Percentiles rank a stretch among this genome's conserved stretches.
Evolutionary conservation across 2,888 invertebrate genomes (phyloP).

Genomic region (Heliothis peltigera): DNA sequence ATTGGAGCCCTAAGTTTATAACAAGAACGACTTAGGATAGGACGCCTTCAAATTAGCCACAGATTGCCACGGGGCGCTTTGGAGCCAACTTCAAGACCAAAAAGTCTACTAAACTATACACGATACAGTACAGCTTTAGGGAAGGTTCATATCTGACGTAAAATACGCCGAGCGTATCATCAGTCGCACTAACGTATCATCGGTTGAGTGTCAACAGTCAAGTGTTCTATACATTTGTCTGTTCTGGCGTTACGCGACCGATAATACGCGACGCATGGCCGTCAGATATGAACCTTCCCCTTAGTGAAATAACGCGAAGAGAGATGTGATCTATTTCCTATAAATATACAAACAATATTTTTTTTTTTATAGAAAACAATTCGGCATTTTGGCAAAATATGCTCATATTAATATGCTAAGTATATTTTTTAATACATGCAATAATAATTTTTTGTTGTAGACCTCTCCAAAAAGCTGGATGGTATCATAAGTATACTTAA

Average conservation of each 20-base stretch:
- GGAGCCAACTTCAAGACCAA: too few relatives aligned
- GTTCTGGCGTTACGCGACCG: too few relatives aligned
- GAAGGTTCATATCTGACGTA: too few relatives aligned
- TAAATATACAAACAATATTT: conserved; percentile 58
- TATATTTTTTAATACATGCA: conserved; percentile 18
- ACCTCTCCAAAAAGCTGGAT: conserved; percentile 39
- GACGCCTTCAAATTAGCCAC: too few relatives aligned
- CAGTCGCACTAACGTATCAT: too few relatives aligned
- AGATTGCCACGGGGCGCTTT: too few relatives aligned
- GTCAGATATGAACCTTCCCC: too few relatives aligned
- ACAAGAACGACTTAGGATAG: conserved; percentile 34
- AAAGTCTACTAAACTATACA: conserved; percentile 51
- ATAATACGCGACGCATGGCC: too few relatives aligned
- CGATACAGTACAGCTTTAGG: conserved; percentile 37
- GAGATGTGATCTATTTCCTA: conserved; percentile 60
- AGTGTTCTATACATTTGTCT: too few relatives aligned
- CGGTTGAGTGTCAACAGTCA: too few relatives aligned
- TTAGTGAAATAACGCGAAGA: conserved; percentile 47
- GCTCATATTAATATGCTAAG: too few relatives aligned
- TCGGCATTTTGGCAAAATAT: conserved; percentile 59
- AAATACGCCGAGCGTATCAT: too few relatives aligned
- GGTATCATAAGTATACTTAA: conserved; percentile 17
- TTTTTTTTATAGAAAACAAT: conserved; percentile 49
- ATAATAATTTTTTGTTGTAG: conserved; percentile 29
- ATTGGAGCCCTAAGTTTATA: conserved; percentile 3